A percentile compares a stretch with the other conserved stretches of the same genome.
These are phyloP conservation scores for Stomorhina lunata DNA, from an alignment of 2,888 invertebrate species.

Conservation along the genomic window DNA sequence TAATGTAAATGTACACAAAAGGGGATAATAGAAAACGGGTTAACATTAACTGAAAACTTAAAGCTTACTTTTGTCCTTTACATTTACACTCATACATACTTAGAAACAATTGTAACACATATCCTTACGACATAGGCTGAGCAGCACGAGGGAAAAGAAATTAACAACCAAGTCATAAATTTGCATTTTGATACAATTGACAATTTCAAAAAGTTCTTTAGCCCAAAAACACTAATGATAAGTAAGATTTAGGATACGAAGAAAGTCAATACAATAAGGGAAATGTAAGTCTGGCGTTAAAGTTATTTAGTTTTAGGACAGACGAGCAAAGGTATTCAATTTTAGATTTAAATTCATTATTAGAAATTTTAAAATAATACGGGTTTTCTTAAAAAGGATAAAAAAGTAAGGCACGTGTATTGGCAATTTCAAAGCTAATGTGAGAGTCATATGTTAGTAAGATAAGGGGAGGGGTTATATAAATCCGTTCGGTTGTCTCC, in stretches of 20 bases:
- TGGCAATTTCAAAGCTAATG: too few species aligned
- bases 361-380: not conserved
- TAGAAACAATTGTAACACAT: not conserved
- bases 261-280: not conserved
- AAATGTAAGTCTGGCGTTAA: not conserved
- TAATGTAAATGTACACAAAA: not conserved
- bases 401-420: too few species aligned
- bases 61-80: conserved; percentile 1
- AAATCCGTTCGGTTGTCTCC: too few species aligned
- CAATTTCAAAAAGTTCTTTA: conserved; percentile 71
- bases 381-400: too few species aligned
- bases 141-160: not conserved
- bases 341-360: not conserved
- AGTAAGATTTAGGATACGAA: conserved; percentile 4
- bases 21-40: conserved; percentile 67
- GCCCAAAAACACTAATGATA: not conserved
- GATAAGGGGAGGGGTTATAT: too few species aligned
- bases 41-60: conserved; percentile 67
- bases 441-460: too few species aligned
- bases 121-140: not conserved
- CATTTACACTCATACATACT: not conserved
- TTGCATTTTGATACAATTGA: conserved; percentile 74
- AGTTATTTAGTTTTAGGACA: not conserved
- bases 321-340: not conserved
- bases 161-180: conserved; percentile 74